Evolutionary conservation across 2,797 vertebrate species (phyloP).

Genomic region (Myotis daubentonii): DNA sequence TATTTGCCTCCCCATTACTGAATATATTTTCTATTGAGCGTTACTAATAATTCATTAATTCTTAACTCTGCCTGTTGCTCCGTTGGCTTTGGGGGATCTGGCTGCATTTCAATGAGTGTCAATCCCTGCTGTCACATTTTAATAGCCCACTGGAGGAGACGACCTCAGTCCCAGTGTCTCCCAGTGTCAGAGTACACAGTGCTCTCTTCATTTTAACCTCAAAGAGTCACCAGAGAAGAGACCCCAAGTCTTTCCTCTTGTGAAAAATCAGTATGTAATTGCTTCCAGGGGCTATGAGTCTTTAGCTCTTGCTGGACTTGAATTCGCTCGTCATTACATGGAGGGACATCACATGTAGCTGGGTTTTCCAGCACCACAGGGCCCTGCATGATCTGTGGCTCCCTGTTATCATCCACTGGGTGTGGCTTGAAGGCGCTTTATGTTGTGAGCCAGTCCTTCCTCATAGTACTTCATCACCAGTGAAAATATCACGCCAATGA

Average conservation of each 20-base stretch:
- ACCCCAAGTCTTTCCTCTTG: neutral
- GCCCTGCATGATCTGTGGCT: rapidly evolving
- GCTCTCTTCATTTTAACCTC: neutral
- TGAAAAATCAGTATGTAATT: neutral
- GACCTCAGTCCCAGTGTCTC: neutral
- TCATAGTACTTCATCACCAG: neutral
- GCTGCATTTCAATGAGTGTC: neutral
- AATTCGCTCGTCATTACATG: neutral
- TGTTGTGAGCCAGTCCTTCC: neutral
- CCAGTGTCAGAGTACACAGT: neutral
- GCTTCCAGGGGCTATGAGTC: neutral
- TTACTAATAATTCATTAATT: neutral
- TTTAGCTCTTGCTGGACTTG: neutral
- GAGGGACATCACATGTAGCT: neutral
- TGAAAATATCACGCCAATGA: neutral
- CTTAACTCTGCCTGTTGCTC: neutral
- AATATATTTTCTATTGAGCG: neutral
- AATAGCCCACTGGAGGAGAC: neutral
- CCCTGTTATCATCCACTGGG: neutral
- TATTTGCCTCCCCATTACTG: neutral
- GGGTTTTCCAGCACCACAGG: neutral
- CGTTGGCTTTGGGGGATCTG: neutral
- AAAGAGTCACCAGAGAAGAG: neutral
- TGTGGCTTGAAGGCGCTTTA: neutral
- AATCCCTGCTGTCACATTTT: neutral